Percentiles rank a stretch among this genome's conserved stretches.
phyloP scores from a whole-genome alignment of 2,888 invertebrate genomes.

The Synanthedon tipuliformis region DNA sequence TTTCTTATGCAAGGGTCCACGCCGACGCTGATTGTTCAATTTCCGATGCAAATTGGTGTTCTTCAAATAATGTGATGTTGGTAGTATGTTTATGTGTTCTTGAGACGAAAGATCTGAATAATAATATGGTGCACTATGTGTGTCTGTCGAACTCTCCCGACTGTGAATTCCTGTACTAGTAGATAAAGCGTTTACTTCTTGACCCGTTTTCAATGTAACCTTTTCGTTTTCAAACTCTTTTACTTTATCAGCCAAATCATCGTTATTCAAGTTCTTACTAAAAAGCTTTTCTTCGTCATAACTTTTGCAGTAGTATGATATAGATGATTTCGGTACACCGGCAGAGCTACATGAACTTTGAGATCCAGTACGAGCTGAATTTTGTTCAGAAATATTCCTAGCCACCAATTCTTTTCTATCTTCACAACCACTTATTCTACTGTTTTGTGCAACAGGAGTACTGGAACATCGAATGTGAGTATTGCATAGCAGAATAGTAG shows the following conservation, averaged over 20 bases:
- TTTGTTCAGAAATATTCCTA: constrained; percentile 32
- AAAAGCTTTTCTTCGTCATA: constrained; percentile 43
- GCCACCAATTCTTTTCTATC: constrained; percentile 20
- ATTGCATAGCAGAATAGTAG: constrained; percentile 17
- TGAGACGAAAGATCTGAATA: constrained; percentile 80
- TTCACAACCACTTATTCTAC: constrained; percentile 17
- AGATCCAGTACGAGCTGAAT: constrained; percentile 39
- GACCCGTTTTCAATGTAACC: constrained; percentile 30
- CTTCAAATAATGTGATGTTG: constrained; percentile 57
- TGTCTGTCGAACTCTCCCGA: constrained; percentile 72
- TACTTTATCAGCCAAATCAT: constrained; percentile 47
- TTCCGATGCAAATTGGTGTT: constrained; percentile 65
- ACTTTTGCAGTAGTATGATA: constrained; percentile 62
- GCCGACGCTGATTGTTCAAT: constrained; percentile 80
- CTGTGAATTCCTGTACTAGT: constrained; percentile 67
- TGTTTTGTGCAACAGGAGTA: constrained; percentile 38
- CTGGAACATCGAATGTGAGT: constrained; percentile 44
- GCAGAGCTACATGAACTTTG: constrained; percentile 50
- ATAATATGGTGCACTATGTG: constrained; percentile 83
- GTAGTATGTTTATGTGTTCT: constrained; percentile 58
- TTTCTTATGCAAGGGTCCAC: constrained; percentile 70
- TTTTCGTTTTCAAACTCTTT: constrained; percentile 61
- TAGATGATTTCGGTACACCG: constrained; percentile 44
- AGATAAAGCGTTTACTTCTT: constrained; percentile 41
- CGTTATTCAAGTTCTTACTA: constrained; percentile 57